A percentile compares a stretch with the other conserved stretches of the same genome.
Conservation (phyloP, 2,888 invertebrate species). For the Hylaea fasciaria region DNA sequence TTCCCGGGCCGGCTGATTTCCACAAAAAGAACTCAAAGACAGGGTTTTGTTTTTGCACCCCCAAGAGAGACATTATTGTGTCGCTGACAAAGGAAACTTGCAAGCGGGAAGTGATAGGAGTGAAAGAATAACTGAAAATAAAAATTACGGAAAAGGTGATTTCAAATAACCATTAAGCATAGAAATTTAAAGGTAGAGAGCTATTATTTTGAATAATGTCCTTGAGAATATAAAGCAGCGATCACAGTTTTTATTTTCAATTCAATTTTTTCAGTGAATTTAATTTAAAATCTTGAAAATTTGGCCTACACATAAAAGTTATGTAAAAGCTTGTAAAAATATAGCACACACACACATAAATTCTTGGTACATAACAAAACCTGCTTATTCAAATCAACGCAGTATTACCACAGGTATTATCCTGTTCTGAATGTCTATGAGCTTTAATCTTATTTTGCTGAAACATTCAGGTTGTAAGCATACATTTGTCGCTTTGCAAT, state of each 20-base stretch:
- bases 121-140: slow-evolving; percentile 7
- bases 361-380: too few species aligned
- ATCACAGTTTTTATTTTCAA: too few species aligned
- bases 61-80: slow-evolving; percentile 28
- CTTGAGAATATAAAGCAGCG: background rate
- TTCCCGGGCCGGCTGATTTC: slow-evolving; percentile 19
- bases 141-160: slow-evolving; percentile 1
- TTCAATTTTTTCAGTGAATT: too few species aligned
- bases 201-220: too few species aligned
- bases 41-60: slow-evolving; percentile 27
- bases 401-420: background rate
- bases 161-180: background rate
- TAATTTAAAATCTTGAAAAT: too few species aligned
- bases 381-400: too few species aligned
- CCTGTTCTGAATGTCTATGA: slow-evolving; percentile 1
- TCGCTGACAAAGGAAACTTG: slow-evolving; percentile 24
- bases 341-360: too few species aligned
- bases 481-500: too few species aligned
- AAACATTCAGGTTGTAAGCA: too few species aligned
- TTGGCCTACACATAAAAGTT: too few species aligned
- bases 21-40: slow-evolving; percentile 25
- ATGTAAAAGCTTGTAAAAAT: too few species aligned
- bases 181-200: too few species aligned
- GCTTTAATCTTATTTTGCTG: background rate
- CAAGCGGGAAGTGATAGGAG: slow-evolving; percentile 14